These are phyloP conservation scores for Pogoniulus pusillus DNA, from an alignment of 2,797 vertebrate genomes.

Conservation along the genomic window DNA sequence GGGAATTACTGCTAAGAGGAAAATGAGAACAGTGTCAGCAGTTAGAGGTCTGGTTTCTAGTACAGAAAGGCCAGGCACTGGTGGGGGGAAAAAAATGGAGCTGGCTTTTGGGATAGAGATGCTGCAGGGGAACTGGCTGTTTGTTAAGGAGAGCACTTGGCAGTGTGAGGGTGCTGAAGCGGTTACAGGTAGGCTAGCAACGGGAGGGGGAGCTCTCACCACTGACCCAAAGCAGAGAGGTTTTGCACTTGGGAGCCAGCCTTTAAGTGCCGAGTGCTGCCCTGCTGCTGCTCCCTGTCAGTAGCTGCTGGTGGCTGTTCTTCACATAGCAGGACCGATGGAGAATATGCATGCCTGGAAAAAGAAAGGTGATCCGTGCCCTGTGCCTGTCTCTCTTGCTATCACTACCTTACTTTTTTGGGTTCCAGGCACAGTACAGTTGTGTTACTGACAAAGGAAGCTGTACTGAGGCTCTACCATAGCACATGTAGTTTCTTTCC, in stretches of 20 bases:
- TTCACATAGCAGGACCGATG: neutral
- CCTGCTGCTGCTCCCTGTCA: neutral
- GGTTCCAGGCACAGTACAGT: neutral
- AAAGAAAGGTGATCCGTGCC: neutral
- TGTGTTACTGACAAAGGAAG: neutral
- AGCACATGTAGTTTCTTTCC: neutral
- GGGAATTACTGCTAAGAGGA: slow-evolving; percentile 36
- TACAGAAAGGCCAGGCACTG: neutral
- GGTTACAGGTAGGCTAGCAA: slow-evolving; percentile 2
- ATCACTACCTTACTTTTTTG: neutral
- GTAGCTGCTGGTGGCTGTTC: neutral
- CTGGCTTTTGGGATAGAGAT: neutral
- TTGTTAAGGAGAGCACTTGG: neutral
- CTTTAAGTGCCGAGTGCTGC: neutral
- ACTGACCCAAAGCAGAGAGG: neutral
- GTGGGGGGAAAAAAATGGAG: neutral
- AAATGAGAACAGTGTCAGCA: slow-evolving; percentile 44
- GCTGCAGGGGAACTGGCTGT: neutral
- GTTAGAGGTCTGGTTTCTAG: slow-evolving; percentile 22
- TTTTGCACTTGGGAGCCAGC: neutral
- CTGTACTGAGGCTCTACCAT: neutral
- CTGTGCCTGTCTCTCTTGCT: neutral
- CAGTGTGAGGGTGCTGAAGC: neutral
- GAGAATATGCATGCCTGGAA: neutral
- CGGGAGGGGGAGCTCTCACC: slow-evolving; percentile 47